Evolutionary conservation across 2,797 vertebrate species (phyloP).

Genomic region (Phalanger gymnotis): DNA sequence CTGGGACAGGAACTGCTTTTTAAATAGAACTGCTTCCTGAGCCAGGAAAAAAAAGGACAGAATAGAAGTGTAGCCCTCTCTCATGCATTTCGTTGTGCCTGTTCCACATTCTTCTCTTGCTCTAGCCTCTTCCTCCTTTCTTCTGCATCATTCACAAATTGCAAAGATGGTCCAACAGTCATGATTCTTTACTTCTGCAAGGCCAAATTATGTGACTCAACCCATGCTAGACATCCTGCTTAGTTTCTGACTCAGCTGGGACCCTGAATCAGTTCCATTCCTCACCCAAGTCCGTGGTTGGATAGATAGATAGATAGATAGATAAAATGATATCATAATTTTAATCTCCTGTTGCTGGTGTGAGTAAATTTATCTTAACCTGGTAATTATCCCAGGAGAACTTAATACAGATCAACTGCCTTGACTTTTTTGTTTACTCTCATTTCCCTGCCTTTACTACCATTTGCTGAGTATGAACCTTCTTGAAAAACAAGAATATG

Average conservation of each 20-base stretch:
- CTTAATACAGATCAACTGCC: constrained; percentile 53
- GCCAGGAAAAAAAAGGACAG: not conserved
- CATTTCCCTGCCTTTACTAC: not conserved
- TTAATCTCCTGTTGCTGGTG: constrained; percentile 74
- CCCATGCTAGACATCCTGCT: constrained; percentile 24
- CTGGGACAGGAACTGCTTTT: not conserved
- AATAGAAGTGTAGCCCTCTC: not conserved
- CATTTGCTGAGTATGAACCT: constrained; percentile 6
- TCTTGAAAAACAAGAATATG: accelerated
- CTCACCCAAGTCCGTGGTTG: constrained; percentile 71
- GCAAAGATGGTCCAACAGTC: not conserved
- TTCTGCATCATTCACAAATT: constrained; percentile 27
- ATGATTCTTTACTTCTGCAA: not conserved
- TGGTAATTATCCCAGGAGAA: constrained; percentile 70
- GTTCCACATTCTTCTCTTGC: not conserved
- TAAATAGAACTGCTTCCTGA: not conserved
- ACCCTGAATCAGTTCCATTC: constrained; percentile 72
- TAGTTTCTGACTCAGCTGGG: constrained; percentile 64
- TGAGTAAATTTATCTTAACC: constrained; percentile 76
- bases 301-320: constrained; percentile 60
- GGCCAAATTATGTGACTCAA: constrained; percentile 14
- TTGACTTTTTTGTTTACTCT: constrained; percentile 33
- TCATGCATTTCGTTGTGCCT: constrained; percentile 16
- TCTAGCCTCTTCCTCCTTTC: constrained; percentile 26
- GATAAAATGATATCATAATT: constrained; percentile 71